Conservation (phyloP, 2,113 vertebrate genomes). For the Phrynosoma platyrhinos region DNA sequence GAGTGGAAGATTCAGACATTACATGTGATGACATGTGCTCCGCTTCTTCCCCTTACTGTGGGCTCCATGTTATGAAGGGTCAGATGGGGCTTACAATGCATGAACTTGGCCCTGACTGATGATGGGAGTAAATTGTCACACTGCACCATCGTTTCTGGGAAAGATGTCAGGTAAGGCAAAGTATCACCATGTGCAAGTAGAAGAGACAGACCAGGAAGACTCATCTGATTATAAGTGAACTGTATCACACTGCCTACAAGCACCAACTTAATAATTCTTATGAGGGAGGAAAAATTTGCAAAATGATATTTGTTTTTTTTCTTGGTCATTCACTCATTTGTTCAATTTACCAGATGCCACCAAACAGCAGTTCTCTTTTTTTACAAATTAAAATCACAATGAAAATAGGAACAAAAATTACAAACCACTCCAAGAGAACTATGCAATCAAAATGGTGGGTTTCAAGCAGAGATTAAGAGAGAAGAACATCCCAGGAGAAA, state of each 20-base stretch:
- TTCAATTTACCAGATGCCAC: not conserved
- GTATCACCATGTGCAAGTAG: not conserved
- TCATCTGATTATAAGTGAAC: not conserved
- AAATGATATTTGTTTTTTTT: not conserved
- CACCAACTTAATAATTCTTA: not conserved
- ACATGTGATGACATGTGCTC: not conserved
- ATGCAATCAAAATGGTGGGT: not conserved
- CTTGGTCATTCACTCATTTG: not conserved
- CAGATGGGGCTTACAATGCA: not conserved
- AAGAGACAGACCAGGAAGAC: not conserved
- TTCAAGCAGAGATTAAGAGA: not conserved
- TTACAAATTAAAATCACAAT: not conserved
- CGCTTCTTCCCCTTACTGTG: not conserved
- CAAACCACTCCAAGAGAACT: not conserved
- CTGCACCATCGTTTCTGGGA: not conserved
- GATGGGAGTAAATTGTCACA: not conserved
- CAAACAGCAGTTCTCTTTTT: not conserved
- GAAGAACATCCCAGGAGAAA: not conserved
- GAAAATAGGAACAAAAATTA: not conserved
- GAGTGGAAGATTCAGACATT: not conserved
- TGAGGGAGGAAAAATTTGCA: not conserved
- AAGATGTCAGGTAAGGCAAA: not conserved
- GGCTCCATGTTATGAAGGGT: not conserved
- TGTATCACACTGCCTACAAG: not conserved
- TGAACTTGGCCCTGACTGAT: not conserved